Base-by-base conservation (phyloP, 2,888 invertebrate species). In the Pollenia labialis region DNA sequence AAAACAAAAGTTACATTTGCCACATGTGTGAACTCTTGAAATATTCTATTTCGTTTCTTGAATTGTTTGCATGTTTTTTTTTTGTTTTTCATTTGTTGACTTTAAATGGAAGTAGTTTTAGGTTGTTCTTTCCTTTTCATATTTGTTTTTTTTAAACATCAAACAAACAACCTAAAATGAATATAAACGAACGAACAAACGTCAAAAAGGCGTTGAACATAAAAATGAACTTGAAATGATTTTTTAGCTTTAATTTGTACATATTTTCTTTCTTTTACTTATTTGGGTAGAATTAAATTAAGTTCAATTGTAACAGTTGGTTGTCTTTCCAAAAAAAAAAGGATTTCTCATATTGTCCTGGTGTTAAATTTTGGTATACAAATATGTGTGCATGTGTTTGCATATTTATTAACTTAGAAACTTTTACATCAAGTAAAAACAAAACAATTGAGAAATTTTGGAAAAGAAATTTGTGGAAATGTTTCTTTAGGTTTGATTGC, bases 171-270 rank as follows among this genome's bases (percentile, higher is more conserved):
- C 40, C 54, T 48, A 66, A 66, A 32, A 32, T 32, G 23, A 48
- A 66, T 48, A 66, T 16, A 46, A 46, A 60, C n/a, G 44, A 76
- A 68, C 4, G 23, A 62, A 46, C 32, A 14, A 69, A 87, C 56
- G 76, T 84, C 66, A 80, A 81, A 83, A 72, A 83, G 83, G 86
- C 76, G 83, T 83, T 80, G 48, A 87, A 76, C 76, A 76, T 74
- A 72, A 87, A 84, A 84, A 77, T 80, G 58, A 83, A 86, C 64
- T 75, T 69, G 75, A 56, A 77, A 58, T 62, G 42, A 62, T 14
- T 18, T 54, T 68, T 23, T n/a, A n/a, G 12, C 8, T 80, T 62
- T 12, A 32, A 16, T 54, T 42, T 80, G 18, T 40, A n/a, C 32
- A 32, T 6, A 18, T 68, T 68, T 46, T 58, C 8, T 68, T 46